Conservation (phyloP, 2,888 invertebrate species). For the Conchocele bisecta region DNA sequence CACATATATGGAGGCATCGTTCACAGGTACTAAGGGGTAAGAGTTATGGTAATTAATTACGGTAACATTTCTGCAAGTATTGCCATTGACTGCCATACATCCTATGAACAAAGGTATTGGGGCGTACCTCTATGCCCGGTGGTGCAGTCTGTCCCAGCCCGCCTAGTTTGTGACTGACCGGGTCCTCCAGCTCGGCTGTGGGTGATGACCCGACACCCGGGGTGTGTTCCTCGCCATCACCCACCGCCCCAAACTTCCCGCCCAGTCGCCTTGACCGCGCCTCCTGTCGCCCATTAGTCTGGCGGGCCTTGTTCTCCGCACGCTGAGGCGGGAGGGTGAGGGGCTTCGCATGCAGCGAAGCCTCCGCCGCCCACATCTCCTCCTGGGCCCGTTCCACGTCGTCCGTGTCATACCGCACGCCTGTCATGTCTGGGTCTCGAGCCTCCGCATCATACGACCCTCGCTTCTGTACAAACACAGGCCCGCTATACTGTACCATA, state of each 20-base stretch:
- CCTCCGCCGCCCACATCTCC: slow-evolving; percentile 56
- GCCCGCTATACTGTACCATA: no score
- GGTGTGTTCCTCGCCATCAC: slow-evolving; percentile 15
- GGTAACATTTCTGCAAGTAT: no score
- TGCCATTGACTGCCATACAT: no score
- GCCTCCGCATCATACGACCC: no score
- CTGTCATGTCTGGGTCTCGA: slow-evolving; percentile 33
- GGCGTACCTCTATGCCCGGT: no score
- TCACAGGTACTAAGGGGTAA: no score
- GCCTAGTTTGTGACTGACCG: no score
- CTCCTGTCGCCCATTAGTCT: slow-evolving; percentile 18
- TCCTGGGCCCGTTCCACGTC: slow-evolving; percentile 59
- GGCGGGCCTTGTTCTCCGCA: slow-evolving; percentile 48
- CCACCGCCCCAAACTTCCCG: slow-evolving; percentile 36
- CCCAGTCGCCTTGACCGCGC: slow-evolving; percentile 19
- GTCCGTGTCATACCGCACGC: slow-evolving; percentile 37
- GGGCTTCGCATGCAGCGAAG: slow-evolving; percentile 57
- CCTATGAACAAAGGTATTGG: no score
- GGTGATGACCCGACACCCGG: slow-evolving; percentile 61
- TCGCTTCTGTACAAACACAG: no score
- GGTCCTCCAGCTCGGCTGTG: slow-evolving; percentile 56
- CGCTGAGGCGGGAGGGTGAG: slow-evolving; percentile 60
- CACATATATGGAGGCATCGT: no score
- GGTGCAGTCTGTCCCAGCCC: no score
- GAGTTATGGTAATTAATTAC: no score